phyloP scores from a whole-genome alignment of 2,113 vertebrate genomes.

The Cynopterus brachyotis region DNA sequence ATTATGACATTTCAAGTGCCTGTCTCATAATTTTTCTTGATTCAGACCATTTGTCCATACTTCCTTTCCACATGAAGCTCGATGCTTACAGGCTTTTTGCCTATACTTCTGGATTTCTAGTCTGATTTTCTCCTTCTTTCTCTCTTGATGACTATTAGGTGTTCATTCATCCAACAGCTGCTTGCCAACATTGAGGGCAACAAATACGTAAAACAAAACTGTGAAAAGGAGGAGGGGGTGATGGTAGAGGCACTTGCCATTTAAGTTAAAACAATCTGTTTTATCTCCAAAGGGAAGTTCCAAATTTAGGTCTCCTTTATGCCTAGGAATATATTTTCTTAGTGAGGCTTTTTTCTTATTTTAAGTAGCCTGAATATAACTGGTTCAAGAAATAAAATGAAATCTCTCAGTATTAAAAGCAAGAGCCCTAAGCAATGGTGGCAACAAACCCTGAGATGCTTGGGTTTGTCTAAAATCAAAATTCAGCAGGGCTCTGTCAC shows the following conservation, averaged over 20 bases:
- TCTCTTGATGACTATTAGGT: background rate
- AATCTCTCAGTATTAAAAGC: slow-evolving; percentile 11
- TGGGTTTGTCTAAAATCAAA: slow-evolving; percentile 19
- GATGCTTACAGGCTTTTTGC: background rate
- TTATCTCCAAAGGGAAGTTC: slow-evolving; percentile 17
- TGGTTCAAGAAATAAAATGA: slow-evolving; percentile 42
- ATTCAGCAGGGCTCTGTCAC: background rate
- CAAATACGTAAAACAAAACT: slow-evolving; percentile 12
- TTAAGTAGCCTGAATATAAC: slow-evolving; percentile 54
- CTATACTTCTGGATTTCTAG: background rate
- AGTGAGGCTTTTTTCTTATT: slow-evolving; percentile 33
- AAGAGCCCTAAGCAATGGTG: background rate
- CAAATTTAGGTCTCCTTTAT: background rate
- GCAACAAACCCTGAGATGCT: background rate
- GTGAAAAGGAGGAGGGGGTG: background rate
- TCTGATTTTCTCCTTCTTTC: background rate
- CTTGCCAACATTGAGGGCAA: background rate
- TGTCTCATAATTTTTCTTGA: background rate
- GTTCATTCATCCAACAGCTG: background rate
- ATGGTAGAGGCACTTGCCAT: background rate
- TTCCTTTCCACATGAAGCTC: slow-evolving; percentile 12
- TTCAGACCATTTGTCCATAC: background rate
- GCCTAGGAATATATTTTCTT: slow-evolving; percentile 47
- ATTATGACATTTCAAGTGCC: background rate
- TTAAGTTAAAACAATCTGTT: background rate